Evolutionary conservation across 2,888 invertebrate genomes (phyloP).

Genomic region (Melieria omissa): DNA sequence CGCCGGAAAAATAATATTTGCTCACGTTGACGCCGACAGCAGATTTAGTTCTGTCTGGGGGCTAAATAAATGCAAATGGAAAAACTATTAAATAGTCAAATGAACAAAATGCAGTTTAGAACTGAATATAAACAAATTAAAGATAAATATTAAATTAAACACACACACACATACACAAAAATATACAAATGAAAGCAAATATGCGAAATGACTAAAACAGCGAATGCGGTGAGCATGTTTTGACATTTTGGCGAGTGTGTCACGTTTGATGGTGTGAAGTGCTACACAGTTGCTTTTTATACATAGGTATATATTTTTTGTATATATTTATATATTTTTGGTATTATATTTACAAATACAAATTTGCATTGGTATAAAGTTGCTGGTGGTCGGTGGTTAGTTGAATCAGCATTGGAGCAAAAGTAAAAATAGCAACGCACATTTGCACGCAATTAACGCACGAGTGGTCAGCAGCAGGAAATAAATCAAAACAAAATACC

Average conservation of each 20-base stretch:
- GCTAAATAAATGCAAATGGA: not conserved
- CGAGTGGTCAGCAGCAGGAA: too few relatives aligned
- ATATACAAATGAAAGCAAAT: not conserved
- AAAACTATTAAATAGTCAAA: not conserved
- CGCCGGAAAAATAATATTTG: slow-evolving; percentile 1
- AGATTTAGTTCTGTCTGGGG: not conserved
- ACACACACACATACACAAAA: not conserved
- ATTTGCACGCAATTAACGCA: too few relatives aligned
- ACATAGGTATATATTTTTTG: too few relatives aligned
- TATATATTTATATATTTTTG: too few relatives aligned
- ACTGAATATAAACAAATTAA: slow-evolving; percentile 16
- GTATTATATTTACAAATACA: too few relatives aligned
- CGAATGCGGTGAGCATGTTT: not conserved
- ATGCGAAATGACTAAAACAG: not conserved
- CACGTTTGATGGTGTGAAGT: too few relatives aligned
- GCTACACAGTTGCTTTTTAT: too few relatives aligned
- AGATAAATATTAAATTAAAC: slow-evolving; percentile 13
- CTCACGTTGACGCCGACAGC: not conserved
- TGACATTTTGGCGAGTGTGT: not conserved
- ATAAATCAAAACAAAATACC: too few relatives aligned
- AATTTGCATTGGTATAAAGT: too few relatives aligned
- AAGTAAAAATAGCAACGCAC: too few relatives aligned
- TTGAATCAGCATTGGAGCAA: too few relatives aligned
- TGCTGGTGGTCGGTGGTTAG: too few relatives aligned
- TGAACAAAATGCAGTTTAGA: not conserved